Evolutionary conservation across 2,797 vertebrate species (phyloP).

Genomic region (Rhinella marina): DNA sequence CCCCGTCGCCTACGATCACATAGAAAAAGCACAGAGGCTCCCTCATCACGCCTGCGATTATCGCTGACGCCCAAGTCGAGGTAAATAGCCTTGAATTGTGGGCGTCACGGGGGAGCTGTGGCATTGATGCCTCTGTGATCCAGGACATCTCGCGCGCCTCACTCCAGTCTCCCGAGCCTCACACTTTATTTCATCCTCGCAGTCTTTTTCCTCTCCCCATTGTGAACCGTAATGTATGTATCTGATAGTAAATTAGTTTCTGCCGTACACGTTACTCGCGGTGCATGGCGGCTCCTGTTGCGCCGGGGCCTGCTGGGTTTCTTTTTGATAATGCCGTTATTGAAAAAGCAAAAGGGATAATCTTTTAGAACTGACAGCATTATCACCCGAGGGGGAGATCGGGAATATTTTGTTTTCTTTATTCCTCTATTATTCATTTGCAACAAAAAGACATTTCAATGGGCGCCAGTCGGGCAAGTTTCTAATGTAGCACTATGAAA

Average conservation of each 20-base stretch:
- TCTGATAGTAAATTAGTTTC: slow-evolving; percentile 50
- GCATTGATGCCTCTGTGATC: background rate
- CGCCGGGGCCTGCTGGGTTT: slow-evolving; percentile 34
- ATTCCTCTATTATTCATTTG: slow-evolving; percentile 26
- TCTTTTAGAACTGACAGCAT: slow-evolving; percentile 49
- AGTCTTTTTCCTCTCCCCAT: background rate
- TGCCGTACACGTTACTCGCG: background rate
- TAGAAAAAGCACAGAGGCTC: background rate
- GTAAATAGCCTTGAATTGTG: slow-evolving; percentile 15
- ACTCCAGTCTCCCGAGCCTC: slow-evolving; percentile 12
- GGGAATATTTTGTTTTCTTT: slow-evolving; percentile 48
- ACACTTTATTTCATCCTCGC: slow-evolving; percentile 12
- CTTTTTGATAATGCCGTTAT: slow-evolving; percentile 54
- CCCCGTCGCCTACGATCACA: background rate
- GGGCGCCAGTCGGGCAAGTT: background rate
- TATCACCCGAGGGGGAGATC: slow-evolving; percentile 43
- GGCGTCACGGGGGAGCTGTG: slow-evolving; percentile 3
- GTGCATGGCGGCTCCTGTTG: slow-evolving; percentile 15
- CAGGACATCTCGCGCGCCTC: slow-evolving; percentile 19
- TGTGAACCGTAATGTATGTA: slow-evolving; percentile 54
- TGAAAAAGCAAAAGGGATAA: slow-evolving; percentile 41
- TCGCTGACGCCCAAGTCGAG: background rate
- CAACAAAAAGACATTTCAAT: slow-evolving; percentile 50
- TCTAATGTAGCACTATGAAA: background rate
- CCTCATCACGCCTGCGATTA: background rate